Evolutionary conservation across 2,113 vertebrate species (phyloP).

Genomic region (Furnarius figulus): DNA sequence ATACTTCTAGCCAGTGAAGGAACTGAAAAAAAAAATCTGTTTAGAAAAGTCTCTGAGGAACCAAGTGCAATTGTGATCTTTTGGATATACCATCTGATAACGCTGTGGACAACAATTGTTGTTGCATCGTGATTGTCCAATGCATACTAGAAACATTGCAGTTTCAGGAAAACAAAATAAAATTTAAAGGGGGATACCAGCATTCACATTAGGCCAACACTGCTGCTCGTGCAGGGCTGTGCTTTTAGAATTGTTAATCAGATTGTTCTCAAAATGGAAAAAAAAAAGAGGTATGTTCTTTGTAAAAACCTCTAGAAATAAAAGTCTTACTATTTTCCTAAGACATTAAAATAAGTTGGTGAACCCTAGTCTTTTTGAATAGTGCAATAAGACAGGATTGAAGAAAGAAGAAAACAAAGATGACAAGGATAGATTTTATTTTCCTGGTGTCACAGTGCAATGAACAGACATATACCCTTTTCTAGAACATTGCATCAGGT

Average conservation of each 20-base stretch:
- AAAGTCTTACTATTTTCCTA: neutral
- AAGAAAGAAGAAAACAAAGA: neutral
- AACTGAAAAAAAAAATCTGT: neutral
- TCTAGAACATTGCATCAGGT: neutral
- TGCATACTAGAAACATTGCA: constrained; percentile 35
- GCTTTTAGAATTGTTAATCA: neutral
- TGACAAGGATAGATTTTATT: neutral
- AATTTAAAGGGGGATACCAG: neutral
- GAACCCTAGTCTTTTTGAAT: neutral
- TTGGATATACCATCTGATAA: fast-evolving
- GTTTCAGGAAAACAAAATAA: constrained; percentile 39
- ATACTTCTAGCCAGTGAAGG: neutral
- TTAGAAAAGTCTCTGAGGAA: neutral
- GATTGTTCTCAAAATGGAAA: neutral
- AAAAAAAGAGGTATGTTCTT: neutral
- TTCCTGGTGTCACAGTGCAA: neutral
- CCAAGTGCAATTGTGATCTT: fast-evolving
- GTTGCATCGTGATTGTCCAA: fast-evolving
- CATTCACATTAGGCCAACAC: neutral
- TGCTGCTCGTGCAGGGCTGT: neutral
- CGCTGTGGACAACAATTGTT: fast-evolving
- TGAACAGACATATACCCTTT: neutral
- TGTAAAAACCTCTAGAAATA: neutral
- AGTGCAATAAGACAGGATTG: neutral
- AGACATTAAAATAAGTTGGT: neutral